Base-by-base conservation (phyloP, 1,140 invertebrate species). In the Danaus plexippus region DNA sequence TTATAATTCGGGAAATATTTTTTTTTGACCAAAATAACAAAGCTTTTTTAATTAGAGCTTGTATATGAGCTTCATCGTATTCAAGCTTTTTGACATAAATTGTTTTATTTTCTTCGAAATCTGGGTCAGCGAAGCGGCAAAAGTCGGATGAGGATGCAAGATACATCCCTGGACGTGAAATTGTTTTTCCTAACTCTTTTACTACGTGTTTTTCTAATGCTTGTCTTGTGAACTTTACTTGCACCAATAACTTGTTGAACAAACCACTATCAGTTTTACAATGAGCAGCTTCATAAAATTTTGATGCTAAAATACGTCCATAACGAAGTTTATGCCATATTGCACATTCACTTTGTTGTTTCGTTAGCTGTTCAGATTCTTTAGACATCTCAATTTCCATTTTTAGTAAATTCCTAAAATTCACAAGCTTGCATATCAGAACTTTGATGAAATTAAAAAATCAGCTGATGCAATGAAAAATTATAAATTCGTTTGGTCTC, bases 21-120 rank as follows among this genome's bases (percentile, higher is more conserved):
- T 45, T 57, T 13, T 41, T 32, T n/a, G 50, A 46, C 55, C 55
- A 57, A 40, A 57, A 11, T 42, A 40, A 13, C 8, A 11, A 40
- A 50, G 2, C 9, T 57, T 51, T 43, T 18, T 22, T 13, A 55
- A 49, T 11, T 43, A 55, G 18, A 42, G 47, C 48, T 43, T 43
- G 43, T 9, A 48, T 10, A 55, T 55, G 43, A 15, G 47, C 54
- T 22, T 55, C 15, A 41, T 55, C 40, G 15, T 43, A 55, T 7
- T 43, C 9, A 9, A 32, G 9, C 7, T 22, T 10, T 22, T 44
- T 44, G 4, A 56, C 43, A 47, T 57, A 18, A 1, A 52, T 49
- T 47, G 68, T 61, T 59, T 75, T 66, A 60, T 52, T 71, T 12
- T 3, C 57, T 59, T 67, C 67, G 63, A 68, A 77, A 47, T 77